Conservation (phyloP, 1,140 invertebrate species). For the Cyrtorhinus lividipennis region DNA sequence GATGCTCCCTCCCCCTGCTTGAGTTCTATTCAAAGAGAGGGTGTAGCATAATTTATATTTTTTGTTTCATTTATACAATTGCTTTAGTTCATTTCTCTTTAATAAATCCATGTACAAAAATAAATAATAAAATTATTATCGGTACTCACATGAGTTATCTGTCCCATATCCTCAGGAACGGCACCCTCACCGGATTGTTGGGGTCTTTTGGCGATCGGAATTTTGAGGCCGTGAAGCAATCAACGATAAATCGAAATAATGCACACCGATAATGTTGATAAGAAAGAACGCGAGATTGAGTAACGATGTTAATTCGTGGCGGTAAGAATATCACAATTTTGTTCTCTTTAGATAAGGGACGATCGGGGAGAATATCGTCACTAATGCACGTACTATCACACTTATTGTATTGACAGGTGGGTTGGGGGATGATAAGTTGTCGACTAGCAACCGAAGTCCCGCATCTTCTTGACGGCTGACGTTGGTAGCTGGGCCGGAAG, state of each 20-base stretch:
- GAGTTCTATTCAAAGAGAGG: no score
- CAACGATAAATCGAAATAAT: conserved; percentile 14
- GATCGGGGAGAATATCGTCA: background rate
- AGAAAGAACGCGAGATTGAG: no score
- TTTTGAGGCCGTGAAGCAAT: conserved; percentile 23
- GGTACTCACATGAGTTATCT: conserved; percentile 36
- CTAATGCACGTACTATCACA: background rate
- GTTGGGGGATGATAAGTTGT: background rate
- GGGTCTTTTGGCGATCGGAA: conserved; percentile 29
- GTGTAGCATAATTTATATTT: no score
- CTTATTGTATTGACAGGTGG: background rate
- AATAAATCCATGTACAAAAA: no score
- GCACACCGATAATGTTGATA: no score
- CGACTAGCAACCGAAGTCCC: background rate
- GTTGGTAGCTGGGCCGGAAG: background rate
- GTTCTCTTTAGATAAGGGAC: background rate
- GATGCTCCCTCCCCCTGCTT: no score
- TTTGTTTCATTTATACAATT: no score
- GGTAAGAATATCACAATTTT: no score
- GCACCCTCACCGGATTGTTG: conserved; percentile 26
- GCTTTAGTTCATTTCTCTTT: no score
- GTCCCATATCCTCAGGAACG: conserved; percentile 34
- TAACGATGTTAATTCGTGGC: no score
- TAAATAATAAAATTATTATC: no score
- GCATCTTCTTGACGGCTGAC: background rate